These are phyloP conservation scores for Semotilus atromaculatus DNA, from an alignment of 2,797 vertebrate species.

Conservation along the genomic window DNA sequence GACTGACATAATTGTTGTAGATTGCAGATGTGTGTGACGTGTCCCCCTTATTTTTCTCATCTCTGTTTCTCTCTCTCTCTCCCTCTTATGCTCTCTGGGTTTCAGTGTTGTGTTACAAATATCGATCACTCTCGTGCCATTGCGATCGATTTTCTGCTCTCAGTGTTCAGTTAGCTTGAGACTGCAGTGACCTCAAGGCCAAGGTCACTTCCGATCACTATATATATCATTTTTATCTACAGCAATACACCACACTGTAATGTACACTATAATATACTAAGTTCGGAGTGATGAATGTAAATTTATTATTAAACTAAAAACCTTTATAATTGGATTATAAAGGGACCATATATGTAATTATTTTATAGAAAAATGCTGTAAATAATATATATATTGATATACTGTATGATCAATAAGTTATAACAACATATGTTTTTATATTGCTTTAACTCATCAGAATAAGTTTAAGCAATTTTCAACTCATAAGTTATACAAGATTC, in stretches of 20 bases:
- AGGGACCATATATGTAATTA: neutral
- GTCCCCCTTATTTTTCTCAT: slow-evolving; percentile 11
- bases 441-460: no score
- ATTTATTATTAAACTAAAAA: neutral
- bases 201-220: slow-evolving; percentile 77
- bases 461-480: no score
- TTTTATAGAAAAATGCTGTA: neutral
- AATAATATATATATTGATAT: no score
- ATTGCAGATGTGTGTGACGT: neutral
- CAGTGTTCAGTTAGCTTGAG: slow-evolving; percentile 74
- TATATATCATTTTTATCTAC: neutral
- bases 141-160: slow-evolving; percentile 79
- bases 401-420: no score
- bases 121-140: slow-evolving; percentile 71
- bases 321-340: neutral
- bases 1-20: neutral
- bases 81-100: slow-evolving; percentile 66
- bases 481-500: no score
- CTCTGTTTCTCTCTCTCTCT: neutral
- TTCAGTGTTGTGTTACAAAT: slow-evolving; percentile 71
- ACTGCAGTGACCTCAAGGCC: slow-evolving; percentile 75
- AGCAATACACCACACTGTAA: neutral
- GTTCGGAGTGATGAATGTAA: neutral
- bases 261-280: no score
- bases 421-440: no score